Percentiles rank a stretch among this genome's conserved stretches.
Conservation (phyloP, 2,888 invertebrate species). For the Meganola albula region DNA sequence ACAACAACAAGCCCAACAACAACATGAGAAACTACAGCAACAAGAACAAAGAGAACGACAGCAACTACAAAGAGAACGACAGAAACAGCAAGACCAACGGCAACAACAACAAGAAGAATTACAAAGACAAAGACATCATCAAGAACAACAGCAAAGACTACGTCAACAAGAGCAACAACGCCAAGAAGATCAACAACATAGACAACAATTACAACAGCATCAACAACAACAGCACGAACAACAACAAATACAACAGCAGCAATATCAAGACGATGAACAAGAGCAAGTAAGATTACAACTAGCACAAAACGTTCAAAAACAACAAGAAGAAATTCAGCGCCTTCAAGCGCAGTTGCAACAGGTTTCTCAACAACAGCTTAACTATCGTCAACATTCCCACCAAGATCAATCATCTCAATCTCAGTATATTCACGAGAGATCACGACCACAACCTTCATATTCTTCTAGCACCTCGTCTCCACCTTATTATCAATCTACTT, state of each 20-base stretch:
- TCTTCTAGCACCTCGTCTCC: constrained; percentile 51
- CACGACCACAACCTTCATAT: constrained; percentile 47
- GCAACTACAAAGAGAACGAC: constrained; percentile 24
- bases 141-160: constrained; percentile 36
- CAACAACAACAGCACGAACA: constrained; percentile 39
- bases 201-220: constrained; percentile 37
- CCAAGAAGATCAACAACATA: constrained; percentile 36
- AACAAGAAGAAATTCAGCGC: constrained; percentile 72
- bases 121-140: too few species aligned
- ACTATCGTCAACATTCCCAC: constrained; percentile 46
- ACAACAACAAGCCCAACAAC: constrained; percentile 22
- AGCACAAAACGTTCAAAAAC: constrained; percentile 69
- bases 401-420: constrained; percentile 53
- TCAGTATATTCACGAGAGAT: constrained; percentile 63
- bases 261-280: constrained; percentile 59
- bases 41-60: constrained; percentile 24
- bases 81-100: constrained; percentile 31
- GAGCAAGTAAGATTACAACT: constrained; percentile 61
- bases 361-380: constrained; percentile 57
- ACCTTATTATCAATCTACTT: constrained; percentile 60
- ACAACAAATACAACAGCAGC: constrained; percentile 57
- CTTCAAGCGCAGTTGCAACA: constrained; percentile 59
- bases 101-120: constrained; percentile 31
- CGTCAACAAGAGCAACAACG: constrained; percentile 42
- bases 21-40: constrained; percentile 27